Evolutionary conservation across 1,140 invertebrate genomes (phyloP), one percentile per base, ranked within the genome.

Genomic region (Calephelis virginiensis): DNA sequence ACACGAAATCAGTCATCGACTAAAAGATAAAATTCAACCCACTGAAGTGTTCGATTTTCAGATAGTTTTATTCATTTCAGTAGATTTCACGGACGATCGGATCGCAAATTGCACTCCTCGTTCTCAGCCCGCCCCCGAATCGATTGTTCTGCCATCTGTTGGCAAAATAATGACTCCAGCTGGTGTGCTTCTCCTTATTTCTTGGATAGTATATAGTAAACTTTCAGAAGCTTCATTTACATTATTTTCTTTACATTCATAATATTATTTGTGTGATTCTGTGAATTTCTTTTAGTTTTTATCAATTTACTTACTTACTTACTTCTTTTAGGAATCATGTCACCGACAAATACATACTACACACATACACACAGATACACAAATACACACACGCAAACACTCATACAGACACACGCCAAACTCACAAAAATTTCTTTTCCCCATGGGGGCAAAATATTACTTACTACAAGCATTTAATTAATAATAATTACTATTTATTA

Each of bases 61-160:
- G 76, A 86, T 87, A 87, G 85, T 87, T 87, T 86, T 86, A 87
- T 87, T 87, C 85, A 87, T 87, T 87, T 83, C 77, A 83, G 81
- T 83, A 83, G 82, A 86, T 88, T 88, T 88, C 70, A 85, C 80
- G 82, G 80, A 75, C 76, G 82, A 86, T 74, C 70, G 78, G 71
- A 75, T 88, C 83, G 76, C 85, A 88, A 88, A 88, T 86, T 86
- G 85, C 83, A 68, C 78, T 76, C 75, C 76, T 85, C 84, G 76
- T 59, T 59, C 53, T 37, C 53, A 74, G 79, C 69, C 73, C 74
- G 75, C 75, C 63, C 73, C 73, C 77, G 80, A 84, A 88, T 88
- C 80, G 82, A 88, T 86, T 88, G 83, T 78, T 76, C 82, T 83
- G 83, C 85, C 85, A 88, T 88, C 85, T 86, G 83, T 83, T 88